Percentiles rank a stretch among this genome's conserved stretches.
phyloP scores from a whole-genome alignment of 1,140 invertebrate genomes.

The Panagrolaimus sp. region DNA sequence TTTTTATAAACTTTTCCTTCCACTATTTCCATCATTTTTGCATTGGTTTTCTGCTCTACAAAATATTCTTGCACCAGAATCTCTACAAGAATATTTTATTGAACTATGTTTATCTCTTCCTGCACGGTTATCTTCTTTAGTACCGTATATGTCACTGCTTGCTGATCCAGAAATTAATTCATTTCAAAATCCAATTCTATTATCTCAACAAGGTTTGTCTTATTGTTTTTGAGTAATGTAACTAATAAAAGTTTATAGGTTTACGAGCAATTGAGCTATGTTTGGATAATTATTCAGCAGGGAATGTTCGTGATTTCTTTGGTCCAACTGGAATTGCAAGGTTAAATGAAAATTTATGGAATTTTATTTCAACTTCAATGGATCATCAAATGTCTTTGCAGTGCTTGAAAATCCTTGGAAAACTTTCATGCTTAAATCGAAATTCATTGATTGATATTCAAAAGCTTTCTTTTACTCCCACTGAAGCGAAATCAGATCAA shows the following conservation, averaged over 20 bases:
- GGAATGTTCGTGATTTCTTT: background rate
- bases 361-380: background rate
- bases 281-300: slow-evolving; percentile 1
- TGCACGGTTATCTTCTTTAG: background rate
- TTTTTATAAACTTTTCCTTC: background rate
- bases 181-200: too few species aligned
- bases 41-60: background rate
- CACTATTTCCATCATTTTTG: background rate
- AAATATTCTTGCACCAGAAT: background rate
- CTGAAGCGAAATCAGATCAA: background rate
- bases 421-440: background rate
- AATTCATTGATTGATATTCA: background rate
- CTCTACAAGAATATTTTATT: background rate
- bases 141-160: background rate
- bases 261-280: background rate
- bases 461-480: background rate
- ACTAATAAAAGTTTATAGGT: background rate
- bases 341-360: background rate
- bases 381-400: background rate
- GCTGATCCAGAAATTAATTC: background rate
- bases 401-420: background rate
- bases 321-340: background rate
- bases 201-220: too few species aligned
- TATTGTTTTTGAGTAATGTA: background rate
- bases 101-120: background rate